Base-by-base conservation (phyloP, 2,888 invertebrate species). In the Spatulosminthurus flaviceps region DNA sequence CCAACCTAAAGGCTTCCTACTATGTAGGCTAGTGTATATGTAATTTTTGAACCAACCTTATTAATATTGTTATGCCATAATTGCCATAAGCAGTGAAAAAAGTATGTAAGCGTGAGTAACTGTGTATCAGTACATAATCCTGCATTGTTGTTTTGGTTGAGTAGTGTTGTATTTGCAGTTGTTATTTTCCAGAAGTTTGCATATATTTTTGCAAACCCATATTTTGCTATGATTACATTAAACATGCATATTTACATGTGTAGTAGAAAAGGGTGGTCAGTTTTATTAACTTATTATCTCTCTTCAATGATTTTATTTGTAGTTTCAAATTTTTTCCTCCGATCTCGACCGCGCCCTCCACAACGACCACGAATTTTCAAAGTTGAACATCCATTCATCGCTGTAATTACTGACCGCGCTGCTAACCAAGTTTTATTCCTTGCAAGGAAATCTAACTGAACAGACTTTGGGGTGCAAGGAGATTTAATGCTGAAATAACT, bases 341-440 rank as follows among this genome's bases (percentile, higher is more conserved):
- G 71, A 22, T 61, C 71, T 24, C 42, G 70, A 7, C 51, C 41
- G 21, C 21, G 28, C 13, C 34, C 21, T 28, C 24, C 64, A 22
- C n/a, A 24, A 34, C 21, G 13, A n/a, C 34, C 21, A 43, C 24
- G 70, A n/a, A 16, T 69, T 41, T 28, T 81, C 43, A 13, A 22
- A 19, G 74, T 71, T 21, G 42, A 80, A 51, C 77, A 77, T 71
- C 80, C 81, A 34, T 81, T 81, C 77, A 29, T 78, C 29, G 73
- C 76, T 16, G 29, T 78, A 16, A 19, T 81, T 51, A 34, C 61
- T 22, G 76, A 80, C 16, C 79, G 78, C 43, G 24, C 19, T 7
- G 22, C 75, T 16, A 73, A 7, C 61, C 4, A n/a, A 34, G n/a
- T 75, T 41, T 64, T 75, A 41, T 75, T 75, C 24, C 22, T 75